phyloP scores from a whole-genome alignment of 1,140 invertebrate genomes.

The Mesaphorura yosii region DNA sequence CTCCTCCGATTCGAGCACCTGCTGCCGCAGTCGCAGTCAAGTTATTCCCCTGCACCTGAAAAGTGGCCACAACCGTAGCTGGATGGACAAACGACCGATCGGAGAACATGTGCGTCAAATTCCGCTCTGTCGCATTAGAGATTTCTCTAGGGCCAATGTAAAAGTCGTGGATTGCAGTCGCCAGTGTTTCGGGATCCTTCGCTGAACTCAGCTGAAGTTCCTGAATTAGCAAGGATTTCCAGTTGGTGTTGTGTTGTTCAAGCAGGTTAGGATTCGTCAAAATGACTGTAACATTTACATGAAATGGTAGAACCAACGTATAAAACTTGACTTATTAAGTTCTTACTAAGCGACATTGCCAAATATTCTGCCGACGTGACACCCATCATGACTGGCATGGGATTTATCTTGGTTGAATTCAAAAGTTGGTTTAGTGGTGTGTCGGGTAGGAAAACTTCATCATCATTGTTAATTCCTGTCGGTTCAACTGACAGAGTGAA shows the following conservation, averaged over 20 bases:
- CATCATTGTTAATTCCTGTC: not conserved
- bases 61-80: slow-evolving; percentile 1
- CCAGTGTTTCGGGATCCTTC: not conserved
- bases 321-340: not conserved
- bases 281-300: not conserved
- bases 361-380: not conserved
- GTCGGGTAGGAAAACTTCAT: slow-evolving; percentile 8
- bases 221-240: not conserved
- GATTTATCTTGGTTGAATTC: not conserved
- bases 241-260: slow-evolving; percentile 1
- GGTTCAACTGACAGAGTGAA: not conserved
- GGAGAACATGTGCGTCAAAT: slow-evolving; percentile 42
- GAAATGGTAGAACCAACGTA: not conserved
- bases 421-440: not conserved
- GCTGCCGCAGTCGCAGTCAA: too few species aligned
- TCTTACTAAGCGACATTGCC: slow-evolving; percentile 1
- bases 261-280: not conserved
- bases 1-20: too few species aligned
- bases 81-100: slow-evolving; percentile 12
- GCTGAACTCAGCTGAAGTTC: not conserved
- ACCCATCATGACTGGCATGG: slow-evolving; percentile 1
- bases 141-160: slow-evolving; percentile 45
- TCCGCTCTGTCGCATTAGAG: slow-evolving; percentile 39
- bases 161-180: slow-evolving; percentile 35
- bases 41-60: not conserved